Evolutionary conservation across 1,140 invertebrate genomes (phyloP), one percentile per base, ranked within the genome.

Genomic region (Cydia splendana): DNA sequence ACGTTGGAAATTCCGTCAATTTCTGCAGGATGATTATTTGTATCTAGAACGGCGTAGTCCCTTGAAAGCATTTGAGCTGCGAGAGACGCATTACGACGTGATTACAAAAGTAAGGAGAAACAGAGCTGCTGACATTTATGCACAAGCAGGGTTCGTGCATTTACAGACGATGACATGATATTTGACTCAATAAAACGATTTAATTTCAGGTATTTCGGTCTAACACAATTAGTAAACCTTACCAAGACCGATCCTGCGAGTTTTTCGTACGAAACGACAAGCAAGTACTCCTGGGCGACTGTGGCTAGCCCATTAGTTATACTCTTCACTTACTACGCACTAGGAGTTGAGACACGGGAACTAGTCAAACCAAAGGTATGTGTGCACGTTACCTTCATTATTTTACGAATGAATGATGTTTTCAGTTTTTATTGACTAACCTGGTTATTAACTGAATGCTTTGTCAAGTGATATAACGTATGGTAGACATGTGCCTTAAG

Each of bases 261-360:
- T 73, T 93, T 93, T 76, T 78, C 78, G 13, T 93, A 91, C 57
- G 88, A 89, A 81, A 87, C 88, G 18, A 85, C 85, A 0, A 81
- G 90, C 34, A 84, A 88, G 74, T 82, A 87, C 77, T 88, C 84
- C 82, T 93, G 91, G 91, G 87, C 86, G 4, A 87, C 88, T 0
- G 75, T 93, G 24, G 90, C 89, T 9, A 93, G 90, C 76, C 91
- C 91, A 20, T 76, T 93, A 75, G 87, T 93, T 75, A 92, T 99
- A 74, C 94, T 97, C 38, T 94, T 96, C 85, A 95, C 96, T 1
- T 97, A 97, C 85, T 97, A 95, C 82, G 92, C 96, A 24, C 87
- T 97, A 75, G 96, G 95, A 1, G 90, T 96, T 81, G 96, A 96
- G 86, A 95, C 96, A 0, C 94, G 95, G 81, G 95, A 95, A 86